Evolutionary conservation across 2,113 vertebrate genomes (phyloP), one percentile per base, ranked within the genome.

Genomic region (Amia ocellicauda): DNA sequence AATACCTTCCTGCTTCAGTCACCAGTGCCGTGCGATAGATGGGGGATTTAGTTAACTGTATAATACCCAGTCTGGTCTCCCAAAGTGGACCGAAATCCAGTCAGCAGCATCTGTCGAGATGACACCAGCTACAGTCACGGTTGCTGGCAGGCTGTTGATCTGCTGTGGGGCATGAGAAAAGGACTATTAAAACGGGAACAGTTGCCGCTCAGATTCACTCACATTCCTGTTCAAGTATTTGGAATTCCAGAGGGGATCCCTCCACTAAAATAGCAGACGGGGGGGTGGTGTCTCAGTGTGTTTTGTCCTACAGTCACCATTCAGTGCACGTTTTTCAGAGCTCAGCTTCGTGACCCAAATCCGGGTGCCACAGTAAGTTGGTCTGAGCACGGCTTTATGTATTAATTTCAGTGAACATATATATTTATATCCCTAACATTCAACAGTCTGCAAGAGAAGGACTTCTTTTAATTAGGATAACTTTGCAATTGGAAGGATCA

Each of bases 1-100:
- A 81, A 86, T 86, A 81, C 74, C 74, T 78, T 81, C 77, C 57
- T 29, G 41, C 70, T 85, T 80, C 71, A 69, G 79, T 84, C 85
- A 87, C 74, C 64, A 62, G 69, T 70, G 69, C 72, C 73, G 73
- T 28, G 50, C 57, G 16, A 40, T 56, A 23, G 31, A 36, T 17
- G 9, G 9, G 7, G 1, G 27, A 41, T 51, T n/a, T 24, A 23
- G 27, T 54, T 63, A 63, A 54, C 52, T 42, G 61, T 54, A 31
- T 54, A 27, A 52, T 29, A 40, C 45, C 29, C 47, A 17, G 9
- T 14, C 29, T 53, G 24, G n/a, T 26, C 20, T 3, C 47, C 16
- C 17, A 50, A 50, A 50, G 4, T 28, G 7, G 27, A 2, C 17
- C 4, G 60, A 51, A 62, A 31, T 47, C 16, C 24, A 23, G 41